Percentiles rank a stretch among this genome's conserved stretches.
phyloP scores from a whole-genome alignment of 2,888 invertebrate genomes.

The Synergus laeviventris region DNA sequence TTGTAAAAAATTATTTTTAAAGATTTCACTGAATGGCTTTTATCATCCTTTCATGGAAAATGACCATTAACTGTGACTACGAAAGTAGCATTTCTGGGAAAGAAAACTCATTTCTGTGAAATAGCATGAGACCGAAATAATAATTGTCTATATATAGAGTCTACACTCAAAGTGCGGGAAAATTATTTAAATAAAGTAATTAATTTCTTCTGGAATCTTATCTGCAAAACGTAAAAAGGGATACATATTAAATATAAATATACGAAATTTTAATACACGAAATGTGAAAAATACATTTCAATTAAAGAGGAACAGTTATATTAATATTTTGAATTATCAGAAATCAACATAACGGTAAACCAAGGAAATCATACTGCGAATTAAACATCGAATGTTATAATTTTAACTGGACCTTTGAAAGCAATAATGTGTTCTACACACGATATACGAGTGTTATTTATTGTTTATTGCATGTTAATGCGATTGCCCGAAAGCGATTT shows the following conservation, averaged over 20 bases:
- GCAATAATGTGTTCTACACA: neutral
- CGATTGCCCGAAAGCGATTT: slow-evolving; percentile 3
- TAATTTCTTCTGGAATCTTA: neutral
- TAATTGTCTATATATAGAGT: neutral
- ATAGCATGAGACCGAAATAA: neutral
- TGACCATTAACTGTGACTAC: neutral
- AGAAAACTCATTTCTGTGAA: neutral
- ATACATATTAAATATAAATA: too few species aligned
- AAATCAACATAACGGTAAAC: neutral
- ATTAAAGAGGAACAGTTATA: too few species aligned
- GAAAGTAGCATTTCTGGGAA: neutral
- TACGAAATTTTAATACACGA: too few species aligned
- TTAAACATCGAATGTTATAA: neutral
- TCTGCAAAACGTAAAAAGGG: neutral
- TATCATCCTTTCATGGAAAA: neutral
- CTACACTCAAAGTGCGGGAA: neutral
- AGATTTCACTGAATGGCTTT: neutral
- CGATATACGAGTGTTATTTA: slow-evolving; percentile 7
- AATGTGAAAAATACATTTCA: too few species aligned
- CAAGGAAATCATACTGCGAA: neutral
- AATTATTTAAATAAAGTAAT: neutral
- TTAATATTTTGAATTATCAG: neutral
- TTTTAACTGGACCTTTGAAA: neutral
- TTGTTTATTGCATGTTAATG: slow-evolving; percentile 7
- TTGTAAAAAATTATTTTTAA: neutral